These are phyloP conservation scores for Steromphala cineraria DNA, from an alignment of 2,888 invertebrate species.

Conservation along the genomic window DNA sequence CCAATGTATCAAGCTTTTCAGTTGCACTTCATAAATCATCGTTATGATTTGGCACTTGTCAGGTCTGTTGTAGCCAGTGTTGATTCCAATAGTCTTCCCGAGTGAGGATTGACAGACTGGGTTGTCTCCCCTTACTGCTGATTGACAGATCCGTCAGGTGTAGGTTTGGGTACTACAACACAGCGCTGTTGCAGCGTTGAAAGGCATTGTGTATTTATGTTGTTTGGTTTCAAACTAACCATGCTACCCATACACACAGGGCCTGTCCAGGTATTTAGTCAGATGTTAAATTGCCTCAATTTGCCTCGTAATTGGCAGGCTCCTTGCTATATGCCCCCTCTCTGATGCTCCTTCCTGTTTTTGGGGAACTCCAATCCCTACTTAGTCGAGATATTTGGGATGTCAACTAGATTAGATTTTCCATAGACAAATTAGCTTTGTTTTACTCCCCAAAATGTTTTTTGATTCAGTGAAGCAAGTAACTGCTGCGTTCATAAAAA, in stretches of 20 bases:
- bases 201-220: constrained; percentile 11
- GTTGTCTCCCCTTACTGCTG: not conserved
- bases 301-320: not conserved
- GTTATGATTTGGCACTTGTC: constrained; percentile 17
- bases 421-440: not conserved
- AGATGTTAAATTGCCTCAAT: constrained; percentile 15
- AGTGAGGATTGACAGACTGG: not conserved
- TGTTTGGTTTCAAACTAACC: constrained; percentile 12
- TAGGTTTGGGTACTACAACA: not conserved
- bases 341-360: too few species aligned
- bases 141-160: constrained; percentile 12
- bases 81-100: not conserved
- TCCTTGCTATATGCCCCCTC: too few species aligned
- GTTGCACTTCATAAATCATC: constrained; percentile 12
- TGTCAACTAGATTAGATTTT: not conserved
- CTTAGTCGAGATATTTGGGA: not conserved
- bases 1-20: not conserved
- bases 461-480: too few species aligned
- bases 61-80: not conserved
- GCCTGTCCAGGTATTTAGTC: not conserved
- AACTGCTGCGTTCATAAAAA: too few species aligned
- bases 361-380: too few species aligned
- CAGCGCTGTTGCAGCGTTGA: not conserved
- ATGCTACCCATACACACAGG: constrained; percentile 2
- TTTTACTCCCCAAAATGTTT: not conserved